These are phyloP conservation scores for Calypte anna DNA, from an alignment of 2,113 vertebrate species.

Conservation along the genomic window DNA sequence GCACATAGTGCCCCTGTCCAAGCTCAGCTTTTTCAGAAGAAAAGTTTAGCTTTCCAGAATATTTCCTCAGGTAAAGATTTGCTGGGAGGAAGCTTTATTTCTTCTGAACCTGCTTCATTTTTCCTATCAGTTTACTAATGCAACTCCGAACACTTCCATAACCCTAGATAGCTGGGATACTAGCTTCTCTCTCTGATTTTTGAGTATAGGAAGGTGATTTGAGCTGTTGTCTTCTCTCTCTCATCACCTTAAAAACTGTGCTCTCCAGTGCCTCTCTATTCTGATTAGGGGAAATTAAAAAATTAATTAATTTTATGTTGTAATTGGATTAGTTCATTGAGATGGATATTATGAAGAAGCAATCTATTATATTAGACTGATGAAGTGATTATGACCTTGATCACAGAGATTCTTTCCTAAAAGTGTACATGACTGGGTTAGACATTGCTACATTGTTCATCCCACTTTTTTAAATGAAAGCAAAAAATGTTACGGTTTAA, in stretches of 20 bases:
- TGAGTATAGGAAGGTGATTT: background rate
- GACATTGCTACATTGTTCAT: background rate
- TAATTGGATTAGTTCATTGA: background rate
- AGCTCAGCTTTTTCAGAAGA: no score
- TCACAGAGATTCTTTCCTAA: background rate
- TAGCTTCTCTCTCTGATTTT: background rate
- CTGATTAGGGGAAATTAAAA: background rate
- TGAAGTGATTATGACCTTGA: background rate
- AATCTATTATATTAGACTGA: background rate
- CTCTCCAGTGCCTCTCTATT: background rate
- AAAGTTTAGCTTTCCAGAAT: background rate
- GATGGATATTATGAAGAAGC: background rate
- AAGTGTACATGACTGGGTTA: background rate
- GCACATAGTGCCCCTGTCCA: no score
- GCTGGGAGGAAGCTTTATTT: background rate
- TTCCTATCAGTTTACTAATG: background rate
- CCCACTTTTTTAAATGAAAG: background rate
- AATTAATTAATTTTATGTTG: background rate
- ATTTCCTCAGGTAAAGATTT: background rate
- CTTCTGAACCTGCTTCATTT: background rate
- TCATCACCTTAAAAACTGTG: background rate
- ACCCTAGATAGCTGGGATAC: background rate
- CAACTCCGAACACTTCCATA: background rate
- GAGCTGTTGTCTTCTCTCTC: background rate
- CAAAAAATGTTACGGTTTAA: background rate